These are phyloP conservation scores for Silurus asotus DNA, from an alignment of 2,113 vertebrate species.

Conservation along the genomic window DNA sequence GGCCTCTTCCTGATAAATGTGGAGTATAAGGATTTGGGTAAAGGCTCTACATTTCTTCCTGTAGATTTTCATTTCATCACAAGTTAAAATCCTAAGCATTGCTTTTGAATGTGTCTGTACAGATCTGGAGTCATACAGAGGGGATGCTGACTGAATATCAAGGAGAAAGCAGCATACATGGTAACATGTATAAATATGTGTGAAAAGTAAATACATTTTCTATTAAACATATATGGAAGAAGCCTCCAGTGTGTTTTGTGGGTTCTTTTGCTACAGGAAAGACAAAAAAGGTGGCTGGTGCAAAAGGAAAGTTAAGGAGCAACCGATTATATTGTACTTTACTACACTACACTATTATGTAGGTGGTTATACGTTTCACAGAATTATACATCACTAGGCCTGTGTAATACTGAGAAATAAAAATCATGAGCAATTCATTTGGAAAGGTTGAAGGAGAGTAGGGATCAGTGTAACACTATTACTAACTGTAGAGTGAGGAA, in stretches of 20 bases:
- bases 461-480: neutral
- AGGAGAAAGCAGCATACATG: neutral
- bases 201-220: neutral
- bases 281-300: neutral
- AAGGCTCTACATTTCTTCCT: neutral
- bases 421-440: neutral
- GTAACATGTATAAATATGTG: neutral
- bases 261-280: neutral
- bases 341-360: neutral
- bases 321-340: neutral
- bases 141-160: neutral
- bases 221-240: neutral
- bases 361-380: neutral
- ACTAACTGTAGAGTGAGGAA: neutral
- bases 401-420: neutral
- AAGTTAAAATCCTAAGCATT: neutral
- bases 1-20: conserved; percentile 87
- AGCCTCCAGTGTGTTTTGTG: neutral
- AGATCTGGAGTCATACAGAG: conserved; percentile 58
- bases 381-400: neutral
- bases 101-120: conserved; percentile 11
- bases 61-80: too few species aligned
- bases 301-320: neutral
- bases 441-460: neutral
- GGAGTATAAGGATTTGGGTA: conserved; percentile 70